These are phyloP conservation scores for Parotia lawesii DNA, from an alignment of 2,113 vertebrate genomes.

Conservation along the genomic window DNA sequence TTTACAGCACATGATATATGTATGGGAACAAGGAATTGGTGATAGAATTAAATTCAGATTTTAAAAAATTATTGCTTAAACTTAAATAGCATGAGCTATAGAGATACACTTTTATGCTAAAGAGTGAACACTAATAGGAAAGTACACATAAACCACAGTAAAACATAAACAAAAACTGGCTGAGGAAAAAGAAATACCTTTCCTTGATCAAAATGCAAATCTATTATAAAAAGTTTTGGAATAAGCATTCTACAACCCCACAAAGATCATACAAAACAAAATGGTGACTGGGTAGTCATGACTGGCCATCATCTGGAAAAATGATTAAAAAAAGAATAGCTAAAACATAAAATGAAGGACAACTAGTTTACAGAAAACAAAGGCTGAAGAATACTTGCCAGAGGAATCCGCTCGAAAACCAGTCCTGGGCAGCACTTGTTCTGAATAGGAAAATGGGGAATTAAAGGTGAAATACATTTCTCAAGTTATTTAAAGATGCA, in stretches of 20 bases:
- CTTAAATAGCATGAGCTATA: background rate
- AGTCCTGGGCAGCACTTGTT: conserved; percentile 87
- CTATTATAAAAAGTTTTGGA: background rate
- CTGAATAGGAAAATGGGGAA: conserved; percentile 83
- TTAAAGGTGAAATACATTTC: conserved; percentile 74
- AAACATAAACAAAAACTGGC: background rate
- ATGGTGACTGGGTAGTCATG: conserved; percentile 7
- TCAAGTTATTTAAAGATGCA: conserved; percentile 67
- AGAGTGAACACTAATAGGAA: background rate
- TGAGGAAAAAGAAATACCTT: background rate
- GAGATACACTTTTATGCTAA: background rate
- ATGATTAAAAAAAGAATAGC: conserved; percentile 54
- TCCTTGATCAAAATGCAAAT: background rate
- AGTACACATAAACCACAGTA: background rate
- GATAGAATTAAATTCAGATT: background rate
- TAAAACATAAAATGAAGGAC: conserved; percentile 69
- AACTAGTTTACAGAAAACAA: conserved; percentile 65
- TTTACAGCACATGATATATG: background rate
- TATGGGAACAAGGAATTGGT: background rate
- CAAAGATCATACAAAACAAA: background rate
- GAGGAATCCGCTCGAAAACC: conserved; percentile 86
- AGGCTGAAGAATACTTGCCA: conserved; percentile 81
- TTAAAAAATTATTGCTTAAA: background rate
- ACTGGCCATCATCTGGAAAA: background rate
- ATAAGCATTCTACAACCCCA: background rate